Conservation (phyloP, 1,140 invertebrate genomes). For the Subanguina moxae region DNA sequence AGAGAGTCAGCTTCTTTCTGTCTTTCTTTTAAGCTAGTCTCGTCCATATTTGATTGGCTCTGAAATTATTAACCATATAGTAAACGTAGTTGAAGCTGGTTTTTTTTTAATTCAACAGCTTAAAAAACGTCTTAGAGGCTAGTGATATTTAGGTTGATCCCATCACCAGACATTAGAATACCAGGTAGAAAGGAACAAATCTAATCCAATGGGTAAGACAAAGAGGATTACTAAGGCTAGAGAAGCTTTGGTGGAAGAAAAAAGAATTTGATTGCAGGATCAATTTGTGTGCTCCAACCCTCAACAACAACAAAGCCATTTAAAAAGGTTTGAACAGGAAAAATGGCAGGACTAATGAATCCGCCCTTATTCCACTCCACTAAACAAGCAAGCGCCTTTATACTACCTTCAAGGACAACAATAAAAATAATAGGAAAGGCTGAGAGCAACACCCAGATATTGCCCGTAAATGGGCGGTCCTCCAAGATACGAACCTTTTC, state of each 20-base stretch:
- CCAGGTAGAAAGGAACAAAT: not conserved
- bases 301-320: not conserved
- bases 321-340: not conserved
- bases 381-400: not conserved
- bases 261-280: too few species aligned
- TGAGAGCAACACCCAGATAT: too few species aligned
- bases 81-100: not conserved
- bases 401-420: slow-evolving; percentile 1
- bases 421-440: too few species aligned
- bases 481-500: too few species aligned
- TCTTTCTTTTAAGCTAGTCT: slow-evolving; percentile 5
- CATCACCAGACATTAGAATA: too few species aligned
- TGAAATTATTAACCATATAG: not conserved
- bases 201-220: not conserved
- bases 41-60: slow-evolving; percentile 6
- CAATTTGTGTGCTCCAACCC: not conserved
- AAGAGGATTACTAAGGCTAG: too few species aligned
- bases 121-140: too few species aligned
- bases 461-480: too few species aligned
- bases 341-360: not conserved
- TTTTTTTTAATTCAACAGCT: not conserved
- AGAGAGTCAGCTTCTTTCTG: slow-evolving; percentile 35
- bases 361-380: not conserved
- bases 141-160: too few species aligned
- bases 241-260: not conserved